Percentiles rank a stretch among this genome's conserved stretches.
Evolutionary conservation across 2,888 invertebrate genomes (phyloP).

Genomic region (Drosophila macrospina): DNA sequence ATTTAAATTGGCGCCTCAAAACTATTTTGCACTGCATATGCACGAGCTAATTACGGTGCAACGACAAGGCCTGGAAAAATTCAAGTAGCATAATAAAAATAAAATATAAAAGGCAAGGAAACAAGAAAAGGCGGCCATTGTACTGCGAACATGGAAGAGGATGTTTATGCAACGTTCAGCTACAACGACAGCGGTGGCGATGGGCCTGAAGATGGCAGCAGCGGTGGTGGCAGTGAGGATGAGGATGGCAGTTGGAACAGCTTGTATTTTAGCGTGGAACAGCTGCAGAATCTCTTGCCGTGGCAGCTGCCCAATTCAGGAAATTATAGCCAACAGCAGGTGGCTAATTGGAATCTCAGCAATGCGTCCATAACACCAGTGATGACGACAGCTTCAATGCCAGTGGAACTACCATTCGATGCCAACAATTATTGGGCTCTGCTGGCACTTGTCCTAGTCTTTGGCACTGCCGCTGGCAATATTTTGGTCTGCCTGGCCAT

Average conservation of each 20-base stretch:
- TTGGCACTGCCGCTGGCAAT: conserved; percentile 96
- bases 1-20: conserved; percentile 47
- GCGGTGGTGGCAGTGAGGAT: conserved; percentile 23
- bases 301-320: conserved; percentile 50
- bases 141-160: conserved; percentile 74
- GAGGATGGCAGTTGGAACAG: conserved; percentile 51
- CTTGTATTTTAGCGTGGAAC: conserved; percentile 50
- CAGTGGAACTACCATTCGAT: conserved; percentile 45
- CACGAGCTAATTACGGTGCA: conserved; percentile 66
- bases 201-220: conserved; percentile 29
- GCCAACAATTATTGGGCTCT: conserved; percentile 94
- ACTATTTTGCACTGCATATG: conserved; percentile 50
- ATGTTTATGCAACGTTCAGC: conserved; percentile 73
- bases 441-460: conserved; percentile 90
- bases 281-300: conserved; percentile 46
- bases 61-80: conserved; percentile 1
- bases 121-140: conserved; percentile 28
- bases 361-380: conserved; percentile 43
- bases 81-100: conserved; percentile 18
- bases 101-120: conserved; percentile 7
- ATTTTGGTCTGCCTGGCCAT: conserved; percentile 97
- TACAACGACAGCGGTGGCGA: conserved; percentile 54
- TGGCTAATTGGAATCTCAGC: conserved; percentile 46
- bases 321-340: conserved; percentile 32
- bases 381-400: background rate